Conservation (phyloP, 2,888 invertebrate genomes). For the Netelia melanura region DNA sequence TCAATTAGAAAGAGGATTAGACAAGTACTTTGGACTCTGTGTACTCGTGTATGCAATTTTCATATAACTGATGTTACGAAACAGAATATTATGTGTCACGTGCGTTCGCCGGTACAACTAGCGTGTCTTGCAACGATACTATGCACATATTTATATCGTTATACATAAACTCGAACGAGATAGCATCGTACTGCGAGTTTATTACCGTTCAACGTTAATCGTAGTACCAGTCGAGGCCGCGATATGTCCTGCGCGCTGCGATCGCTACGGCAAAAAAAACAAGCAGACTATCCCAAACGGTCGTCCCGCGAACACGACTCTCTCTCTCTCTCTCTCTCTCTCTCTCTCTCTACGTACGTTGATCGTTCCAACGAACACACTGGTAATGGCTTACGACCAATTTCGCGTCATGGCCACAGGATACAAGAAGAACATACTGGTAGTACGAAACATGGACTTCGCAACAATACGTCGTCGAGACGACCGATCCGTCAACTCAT, state of each 20-base stretch:
- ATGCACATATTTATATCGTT: not conserved
- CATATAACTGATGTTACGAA: not conserved
- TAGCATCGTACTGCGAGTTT: no score
- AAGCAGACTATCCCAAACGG: no score
- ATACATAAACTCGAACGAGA: not conserved
- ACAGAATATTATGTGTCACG: not conserved
- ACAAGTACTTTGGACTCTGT: no score
- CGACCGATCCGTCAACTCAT: slow-evolving; percentile 16
- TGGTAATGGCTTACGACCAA: no score
- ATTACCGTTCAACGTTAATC: no score
- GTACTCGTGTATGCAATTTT: not conserved
- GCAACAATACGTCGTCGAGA: not conserved
- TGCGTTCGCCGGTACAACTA: not conserved
- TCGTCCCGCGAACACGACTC: no score
- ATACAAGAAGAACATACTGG: not conserved
- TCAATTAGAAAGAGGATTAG: not conserved
- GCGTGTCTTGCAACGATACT: not conserved
- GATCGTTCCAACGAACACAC: not conserved
- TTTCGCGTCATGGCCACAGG: no score
- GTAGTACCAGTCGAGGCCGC: no score
- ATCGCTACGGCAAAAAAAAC: no score
- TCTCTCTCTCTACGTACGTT: not conserved
- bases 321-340: no score
- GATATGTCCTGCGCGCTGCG: no score
- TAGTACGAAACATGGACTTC: not conserved